Conservation (phyloP, 2,888 invertebrate species). For the Rapana venosa region DNA sequence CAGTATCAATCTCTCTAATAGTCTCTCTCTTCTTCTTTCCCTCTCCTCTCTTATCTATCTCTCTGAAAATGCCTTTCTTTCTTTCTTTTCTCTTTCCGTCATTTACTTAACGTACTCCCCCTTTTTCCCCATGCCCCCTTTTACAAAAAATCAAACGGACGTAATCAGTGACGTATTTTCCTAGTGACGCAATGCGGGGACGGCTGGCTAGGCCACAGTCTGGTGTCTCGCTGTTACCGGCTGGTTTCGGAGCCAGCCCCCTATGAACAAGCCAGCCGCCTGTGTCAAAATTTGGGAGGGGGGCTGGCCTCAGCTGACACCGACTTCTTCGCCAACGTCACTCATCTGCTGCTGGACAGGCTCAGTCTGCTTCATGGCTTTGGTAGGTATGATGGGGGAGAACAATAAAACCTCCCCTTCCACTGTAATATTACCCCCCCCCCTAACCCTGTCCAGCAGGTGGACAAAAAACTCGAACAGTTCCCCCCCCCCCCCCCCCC, state of each 20-base stretch:
- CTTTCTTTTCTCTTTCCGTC: background rate
- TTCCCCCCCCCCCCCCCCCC: no score
- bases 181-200: conserved; percentile 64
- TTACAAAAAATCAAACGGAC: background rate
- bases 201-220: conserved; percentile 67
- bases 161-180: background rate
- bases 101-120: background rate
- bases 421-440: no score
- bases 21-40: background rate
- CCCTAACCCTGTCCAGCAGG: no score
- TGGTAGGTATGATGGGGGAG: background rate
- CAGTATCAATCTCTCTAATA: background rate
- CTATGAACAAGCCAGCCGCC: conserved; percentile 51
- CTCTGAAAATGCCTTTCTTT: background rate
- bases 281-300: conserved; percentile 56
- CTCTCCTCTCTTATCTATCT: background rate
- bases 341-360: conserved; percentile 38
- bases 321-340: conserved; percentile 50
- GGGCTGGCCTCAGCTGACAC: conserved; percentile 46
- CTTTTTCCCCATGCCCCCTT: background rate
- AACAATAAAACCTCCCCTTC: no score
- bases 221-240: conserved; percentile 63
- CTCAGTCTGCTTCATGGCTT: background rate
- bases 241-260: conserved; percentile 51
- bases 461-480: no score